These are phyloP conservation scores for Setipinna tenuifilis DNA, from an alignment of 2,797 vertebrate species.

Conservation along the genomic window DNA sequence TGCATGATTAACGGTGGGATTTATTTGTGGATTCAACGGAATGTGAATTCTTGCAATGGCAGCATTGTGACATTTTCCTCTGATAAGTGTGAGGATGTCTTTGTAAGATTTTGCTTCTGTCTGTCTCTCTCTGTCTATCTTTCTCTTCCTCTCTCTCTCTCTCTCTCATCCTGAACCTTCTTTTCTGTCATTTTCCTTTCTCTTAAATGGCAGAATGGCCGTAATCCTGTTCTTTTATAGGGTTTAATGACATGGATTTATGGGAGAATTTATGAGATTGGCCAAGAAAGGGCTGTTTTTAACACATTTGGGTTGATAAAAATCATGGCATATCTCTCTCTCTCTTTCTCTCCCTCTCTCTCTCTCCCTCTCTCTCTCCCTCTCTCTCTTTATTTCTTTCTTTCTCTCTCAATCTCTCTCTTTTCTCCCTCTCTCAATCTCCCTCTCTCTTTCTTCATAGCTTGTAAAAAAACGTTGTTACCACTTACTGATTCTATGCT, in stretches of 20 bases:
- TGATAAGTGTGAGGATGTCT: slow-evolving; percentile 75
- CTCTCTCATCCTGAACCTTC: neutral
- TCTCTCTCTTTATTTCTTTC: slow-evolving; percentile 16
- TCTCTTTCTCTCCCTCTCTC: neutral
- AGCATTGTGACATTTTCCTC: slow-evolving; percentile 73
- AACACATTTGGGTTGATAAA: slow-evolving; percentile 37
- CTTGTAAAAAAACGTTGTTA: neutral
- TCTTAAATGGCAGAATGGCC: slow-evolving; percentile 51
- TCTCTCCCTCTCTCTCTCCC: neutral
- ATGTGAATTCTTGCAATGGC: slow-evolving; percentile 73
- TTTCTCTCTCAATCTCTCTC: neutral
- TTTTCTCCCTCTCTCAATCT: neutral
- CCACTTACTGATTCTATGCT: neutral
- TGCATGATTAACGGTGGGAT: slow-evolving; percentile 75
- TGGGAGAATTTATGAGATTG: slow-evolving; percentile 64
- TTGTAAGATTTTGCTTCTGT: slow-evolving; percentile 63
- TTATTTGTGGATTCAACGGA: slow-evolving; percentile 76
- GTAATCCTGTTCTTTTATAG: slow-evolving; percentile 67
- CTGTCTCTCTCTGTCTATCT: slow-evolving; percentile 24
- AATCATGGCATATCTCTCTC: neutral
- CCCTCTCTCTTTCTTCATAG: neutral
- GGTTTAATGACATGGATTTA: slow-evolving; percentile 63
- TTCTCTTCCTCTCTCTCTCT: neutral
- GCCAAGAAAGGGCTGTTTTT: slow-evolving; percentile 56
- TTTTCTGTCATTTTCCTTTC: slow-evolving; percentile 1